Evolutionary conservation across 2,797 vertebrate genomes (phyloP).

Genomic region (Chelon labrosus): DNA sequence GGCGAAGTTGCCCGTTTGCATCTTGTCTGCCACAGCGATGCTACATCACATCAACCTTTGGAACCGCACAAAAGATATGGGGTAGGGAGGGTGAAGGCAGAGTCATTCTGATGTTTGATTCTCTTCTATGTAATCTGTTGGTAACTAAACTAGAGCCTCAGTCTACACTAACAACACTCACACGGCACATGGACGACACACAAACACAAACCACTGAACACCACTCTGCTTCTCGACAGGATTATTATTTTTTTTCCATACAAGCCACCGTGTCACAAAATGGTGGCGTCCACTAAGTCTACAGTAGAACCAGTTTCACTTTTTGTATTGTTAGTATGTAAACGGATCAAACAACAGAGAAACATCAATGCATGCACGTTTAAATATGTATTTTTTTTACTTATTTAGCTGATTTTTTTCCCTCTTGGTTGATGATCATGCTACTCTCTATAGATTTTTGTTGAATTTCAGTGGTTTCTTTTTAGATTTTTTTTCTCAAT

Average conservation of each 20-base stretch:
- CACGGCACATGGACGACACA: constrained; percentile 94
- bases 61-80: constrained; percentile 39
- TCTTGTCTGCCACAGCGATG: constrained; percentile 82
- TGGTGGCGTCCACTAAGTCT: constrained; percentile 93
- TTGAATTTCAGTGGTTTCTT: constrained; percentile 89
- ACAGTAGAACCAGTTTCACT: constrained; percentile 89
- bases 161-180: constrained; percentile 91
- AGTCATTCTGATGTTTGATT: constrained; percentile 41
- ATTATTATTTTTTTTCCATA: constrained; percentile 75
- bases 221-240: constrained; percentile 88
- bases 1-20: constrained; percentile 42
- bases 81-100: constrained; percentile 68
- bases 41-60: constrained; percentile 47
- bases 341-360: constrained; percentile 91
- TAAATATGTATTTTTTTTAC: constrained; percentile 79
- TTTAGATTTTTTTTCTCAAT: constrained; percentile 71
- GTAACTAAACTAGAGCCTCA: constrained; percentile 89
- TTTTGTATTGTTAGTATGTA: constrained; percentile 90
- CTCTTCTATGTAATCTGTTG: constrained; percentile 79
- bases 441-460: constrained; percentile 88
- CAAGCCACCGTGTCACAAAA: constrained; percentile 90
- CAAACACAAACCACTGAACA: constrained; percentile 91
- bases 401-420: constrained; percentile 60
- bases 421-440: constrained; percentile 88
- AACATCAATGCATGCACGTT: constrained; percentile 97